Percentiles rank a stretch among this genome's conserved stretches.
phyloP scores from a whole-genome alignment of 2,888 invertebrate genomes.

The Cryptus viduatorius region DNA sequence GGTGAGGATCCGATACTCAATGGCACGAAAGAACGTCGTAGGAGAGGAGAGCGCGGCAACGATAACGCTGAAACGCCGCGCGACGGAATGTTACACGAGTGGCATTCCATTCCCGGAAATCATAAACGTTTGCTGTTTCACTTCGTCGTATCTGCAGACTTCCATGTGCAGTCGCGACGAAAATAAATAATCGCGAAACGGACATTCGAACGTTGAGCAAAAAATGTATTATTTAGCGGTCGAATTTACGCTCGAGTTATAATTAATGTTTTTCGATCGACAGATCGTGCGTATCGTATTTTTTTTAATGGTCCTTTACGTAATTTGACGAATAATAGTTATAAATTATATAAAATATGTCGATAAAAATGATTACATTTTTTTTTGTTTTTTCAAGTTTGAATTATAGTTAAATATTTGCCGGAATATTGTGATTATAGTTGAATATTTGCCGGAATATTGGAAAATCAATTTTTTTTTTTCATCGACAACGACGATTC shows the following conservation, averaged over 20 bases:
- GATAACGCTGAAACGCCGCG: conserved; percentile 2
- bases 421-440: background rate
- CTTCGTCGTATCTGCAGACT: background rate
- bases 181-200: background rate
- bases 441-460: background rate
- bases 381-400: too few species aligned
- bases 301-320: too few species aligned
- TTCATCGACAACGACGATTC: too few species aligned
- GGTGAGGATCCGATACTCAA: conserved; percentile 39
- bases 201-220: background rate
- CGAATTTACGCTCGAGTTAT: too few species aligned
- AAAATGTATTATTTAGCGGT: background rate
- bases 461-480: background rate
- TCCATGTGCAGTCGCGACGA: background rate
- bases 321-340: too few species aligned
- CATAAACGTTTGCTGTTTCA: background rate
- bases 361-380: too few species aligned
- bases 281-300: too few species aligned
- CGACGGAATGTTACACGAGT: background rate
- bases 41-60: background rate
- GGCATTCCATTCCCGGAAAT: background rate
- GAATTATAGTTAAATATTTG: background rate
- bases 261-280: too few species aligned
- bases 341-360: background rate
- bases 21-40: background rate